Evolutionary conservation across 1,140 invertebrate species (phyloP).

Genomic region (Brachionus angularis): DNA sequence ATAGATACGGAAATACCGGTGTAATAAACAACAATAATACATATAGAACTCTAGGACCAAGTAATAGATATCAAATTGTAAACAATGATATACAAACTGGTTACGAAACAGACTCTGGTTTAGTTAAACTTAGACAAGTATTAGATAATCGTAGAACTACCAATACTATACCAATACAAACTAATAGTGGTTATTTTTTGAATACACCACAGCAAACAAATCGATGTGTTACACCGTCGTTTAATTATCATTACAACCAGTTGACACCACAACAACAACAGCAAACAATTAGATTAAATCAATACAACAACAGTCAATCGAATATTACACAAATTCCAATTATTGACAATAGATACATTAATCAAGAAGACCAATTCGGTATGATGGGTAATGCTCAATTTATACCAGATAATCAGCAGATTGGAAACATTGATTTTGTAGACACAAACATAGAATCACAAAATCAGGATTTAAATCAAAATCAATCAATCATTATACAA

Average conservation of each 20-base stretch:
- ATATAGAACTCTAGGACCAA: slow-evolving; percentile 21
- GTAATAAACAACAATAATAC: slow-evolving; percentile 22
- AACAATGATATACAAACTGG: slow-evolving; percentile 21
- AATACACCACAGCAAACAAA: no score
- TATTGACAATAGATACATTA: no score
- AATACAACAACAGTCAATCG: no score
- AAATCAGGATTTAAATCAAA: no score
- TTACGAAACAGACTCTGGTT: slow-evolving; percentile 39
- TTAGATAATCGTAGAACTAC: not conserved
- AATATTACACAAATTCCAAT: no score
- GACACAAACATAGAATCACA: no score
- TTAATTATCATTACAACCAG: slow-evolving; percentile 39
- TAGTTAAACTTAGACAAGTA: slow-evolving; percentile 12
- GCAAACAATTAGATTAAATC: no score
- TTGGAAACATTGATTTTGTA: no score
- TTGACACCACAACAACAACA: slow-evolving; percentile 12
- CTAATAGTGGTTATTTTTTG: no score
- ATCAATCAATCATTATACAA: slow-evolving; percentile 2
- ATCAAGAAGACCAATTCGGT: no score
- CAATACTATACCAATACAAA: slow-evolving; percentile 32
- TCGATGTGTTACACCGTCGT: slow-evolving; percentile 16
- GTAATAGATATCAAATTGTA: slow-evolving; percentile 23
- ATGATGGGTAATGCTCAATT: no score
- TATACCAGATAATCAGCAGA: no score
- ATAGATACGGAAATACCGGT: slow-evolving; percentile 29